phyloP scores from a whole-genome alignment of 2,888 invertebrate genomes.

The Pachycephus smyrnensis region DNA sequence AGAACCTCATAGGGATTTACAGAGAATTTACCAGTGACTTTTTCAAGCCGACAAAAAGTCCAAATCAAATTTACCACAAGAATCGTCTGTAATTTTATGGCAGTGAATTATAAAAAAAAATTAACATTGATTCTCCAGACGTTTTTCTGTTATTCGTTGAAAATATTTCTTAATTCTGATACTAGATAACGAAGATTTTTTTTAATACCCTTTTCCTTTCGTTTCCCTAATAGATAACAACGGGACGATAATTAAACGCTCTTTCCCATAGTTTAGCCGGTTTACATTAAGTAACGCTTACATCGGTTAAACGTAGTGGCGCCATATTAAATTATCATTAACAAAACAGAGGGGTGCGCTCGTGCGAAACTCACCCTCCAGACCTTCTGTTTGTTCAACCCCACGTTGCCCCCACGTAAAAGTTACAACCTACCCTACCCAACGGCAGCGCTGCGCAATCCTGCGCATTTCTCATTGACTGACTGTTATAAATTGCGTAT shows the following conservation, averaged over 20 bases:
- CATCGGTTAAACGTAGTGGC: conserved; percentile 21
- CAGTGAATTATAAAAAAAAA: not conserved
- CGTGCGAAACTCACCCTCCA: not conserved
- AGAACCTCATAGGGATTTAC: not conserved
- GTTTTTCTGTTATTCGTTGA: no score
- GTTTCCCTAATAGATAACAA: not conserved
- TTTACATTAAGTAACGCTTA: conserved; percentile 31
- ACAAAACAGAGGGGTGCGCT: conserved; percentile 39
- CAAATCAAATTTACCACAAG: not conserved
- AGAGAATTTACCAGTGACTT: not conserved
- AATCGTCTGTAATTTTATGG: no score
- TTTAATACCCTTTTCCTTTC: not conserved
- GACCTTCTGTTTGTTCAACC: not conserved
- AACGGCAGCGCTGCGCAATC: no score
- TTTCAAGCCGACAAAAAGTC: no score
- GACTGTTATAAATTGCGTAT: not conserved
- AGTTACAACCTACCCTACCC: no score
- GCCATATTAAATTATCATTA: conserved; percentile 50
- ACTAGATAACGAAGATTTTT: not conserved
- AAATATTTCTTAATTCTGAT: not conserved
- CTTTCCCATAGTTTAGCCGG: not conserved
- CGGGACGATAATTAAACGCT: not conserved
- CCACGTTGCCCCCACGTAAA: no score
- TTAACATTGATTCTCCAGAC: not conserved
- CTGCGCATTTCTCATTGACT: not conserved